Evolutionary conservation across 2,888 invertebrate species (phyloP).

Genomic region (Melanostoma mellinum): DNA sequence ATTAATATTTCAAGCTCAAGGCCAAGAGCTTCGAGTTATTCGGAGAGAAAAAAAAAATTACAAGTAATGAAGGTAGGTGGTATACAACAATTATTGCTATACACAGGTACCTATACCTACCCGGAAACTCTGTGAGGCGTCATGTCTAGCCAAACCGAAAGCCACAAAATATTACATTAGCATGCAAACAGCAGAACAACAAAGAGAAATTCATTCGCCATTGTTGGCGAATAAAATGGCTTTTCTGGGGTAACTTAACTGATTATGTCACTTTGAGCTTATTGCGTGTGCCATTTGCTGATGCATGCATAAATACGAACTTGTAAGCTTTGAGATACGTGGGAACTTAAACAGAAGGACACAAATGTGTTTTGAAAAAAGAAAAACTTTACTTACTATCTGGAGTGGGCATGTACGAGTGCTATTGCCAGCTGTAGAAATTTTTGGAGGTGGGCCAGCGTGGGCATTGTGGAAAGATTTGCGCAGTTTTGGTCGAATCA

Average conservation of each 20-base stretch:
- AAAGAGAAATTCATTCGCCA: slow-evolving; percentile 40
- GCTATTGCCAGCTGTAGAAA: slow-evolving; percentile 65
- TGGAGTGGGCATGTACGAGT: slow-evolving; percentile 79
- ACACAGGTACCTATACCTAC: slow-evolving; percentile 4
- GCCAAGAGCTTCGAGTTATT: slow-evolving; percentile 52
- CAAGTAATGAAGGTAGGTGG: neutral
- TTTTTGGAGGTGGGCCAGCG: slow-evolving; percentile 44
- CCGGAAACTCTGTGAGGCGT: slow-evolving; percentile 53
- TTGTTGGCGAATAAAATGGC: slow-evolving; percentile 45
- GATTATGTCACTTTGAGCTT: slow-evolving; percentile 50
- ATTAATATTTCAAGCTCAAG: slow-evolving; percentile 59
- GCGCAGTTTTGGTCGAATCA: slow-evolving; percentile 79
- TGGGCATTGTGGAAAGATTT: slow-evolving; percentile 67
- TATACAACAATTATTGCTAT: neutral
- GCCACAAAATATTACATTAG: slow-evolving; percentile 24
- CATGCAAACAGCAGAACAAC: slow-evolving; percentile 49
- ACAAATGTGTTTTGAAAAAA: too few species aligned
- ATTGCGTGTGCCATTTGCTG: slow-evolving; percentile 27
- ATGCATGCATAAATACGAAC: neutral
- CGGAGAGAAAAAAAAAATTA: neutral
- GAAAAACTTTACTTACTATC: slow-evolving; percentile 78
- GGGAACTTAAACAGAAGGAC: neutral
- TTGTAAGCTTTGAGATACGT: neutral
- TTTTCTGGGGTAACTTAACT: slow-evolving; percentile 14
- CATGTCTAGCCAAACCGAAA: slow-evolving; percentile 40